Conservation (phyloP, 2,797 vertebrate species). For the Taeniopygia guttata region DNA sequence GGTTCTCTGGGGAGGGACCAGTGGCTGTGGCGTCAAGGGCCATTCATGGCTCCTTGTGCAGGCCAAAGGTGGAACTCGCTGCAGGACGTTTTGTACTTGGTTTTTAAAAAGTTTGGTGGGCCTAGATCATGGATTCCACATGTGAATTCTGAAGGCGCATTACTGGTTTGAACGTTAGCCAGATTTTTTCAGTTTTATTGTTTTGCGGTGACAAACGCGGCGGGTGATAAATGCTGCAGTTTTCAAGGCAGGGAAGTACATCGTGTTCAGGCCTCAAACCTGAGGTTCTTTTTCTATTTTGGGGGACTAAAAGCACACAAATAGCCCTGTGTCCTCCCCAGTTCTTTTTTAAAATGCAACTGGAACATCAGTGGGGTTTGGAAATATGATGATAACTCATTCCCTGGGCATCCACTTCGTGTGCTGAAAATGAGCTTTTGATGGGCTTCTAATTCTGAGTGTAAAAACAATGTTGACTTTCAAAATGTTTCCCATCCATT, state of each 20-base stretch:
- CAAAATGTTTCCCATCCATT: not conserved
- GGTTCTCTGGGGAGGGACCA: not conserved
- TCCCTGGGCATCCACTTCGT: not conserved
- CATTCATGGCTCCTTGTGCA: fast-evolving
- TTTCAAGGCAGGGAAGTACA: not conserved
- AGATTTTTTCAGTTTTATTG: not conserved
- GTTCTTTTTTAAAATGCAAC: not conserved
- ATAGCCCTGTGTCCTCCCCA: not conserved
- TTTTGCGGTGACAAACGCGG: not conserved
- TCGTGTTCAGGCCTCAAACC: constrained; percentile 5
- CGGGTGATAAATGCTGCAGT: not conserved
- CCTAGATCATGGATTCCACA: not conserved
- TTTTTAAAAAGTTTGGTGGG: not conserved
- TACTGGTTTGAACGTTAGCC: not conserved
- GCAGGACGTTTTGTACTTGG: not conserved
- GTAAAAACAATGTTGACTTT: not conserved
- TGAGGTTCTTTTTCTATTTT: constrained; percentile 26
- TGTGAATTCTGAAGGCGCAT: not conserved
- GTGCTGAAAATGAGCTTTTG: not conserved
- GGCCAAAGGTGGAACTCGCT: not conserved
- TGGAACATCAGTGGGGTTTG: not conserved
- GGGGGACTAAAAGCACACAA: not conserved
- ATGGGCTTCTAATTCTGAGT: not conserved
- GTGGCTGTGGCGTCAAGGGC: fast-evolving
- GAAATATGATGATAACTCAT: not conserved